Evolutionary conservation across 1,140 invertebrate genomes (phyloP).

Genomic region (Drosophila pandora): DNA sequence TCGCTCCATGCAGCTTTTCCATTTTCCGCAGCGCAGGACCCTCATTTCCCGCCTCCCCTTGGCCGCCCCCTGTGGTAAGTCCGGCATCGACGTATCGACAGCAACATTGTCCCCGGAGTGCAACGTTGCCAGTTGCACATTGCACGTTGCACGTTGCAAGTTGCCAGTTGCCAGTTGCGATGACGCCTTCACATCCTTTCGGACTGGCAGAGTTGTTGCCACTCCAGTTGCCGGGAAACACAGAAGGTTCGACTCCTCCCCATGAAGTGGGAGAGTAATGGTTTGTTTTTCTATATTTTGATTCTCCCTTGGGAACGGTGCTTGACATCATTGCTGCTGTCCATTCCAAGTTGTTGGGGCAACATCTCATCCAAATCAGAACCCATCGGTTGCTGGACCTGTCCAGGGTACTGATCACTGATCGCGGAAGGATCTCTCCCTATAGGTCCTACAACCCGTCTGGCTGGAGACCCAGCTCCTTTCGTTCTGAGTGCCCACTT

Average conservation of each 20-base stretch:
- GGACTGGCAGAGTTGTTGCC: slow-evolving; percentile 45
- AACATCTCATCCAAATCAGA: too few relatives aligned
- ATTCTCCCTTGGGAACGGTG: too few relatives aligned
- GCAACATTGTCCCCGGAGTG: slow-evolving; percentile 70
- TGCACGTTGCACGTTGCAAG: slow-evolving; percentile 25
- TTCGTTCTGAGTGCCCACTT: background rate
- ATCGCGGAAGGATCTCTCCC: too few relatives aligned
- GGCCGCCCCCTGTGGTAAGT: background rate
- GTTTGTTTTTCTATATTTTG: too few relatives aligned
- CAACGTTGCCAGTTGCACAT: slow-evolving; percentile 24
- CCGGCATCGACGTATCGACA: slow-evolving; percentile 65
- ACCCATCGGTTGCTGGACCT: background rate
- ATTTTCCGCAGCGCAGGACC: background rate
- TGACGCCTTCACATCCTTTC: slow-evolving; percentile 68
- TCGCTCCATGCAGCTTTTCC: background rate
- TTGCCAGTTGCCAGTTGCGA: slow-evolving; percentile 47
- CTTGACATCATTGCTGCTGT: too few relatives aligned
- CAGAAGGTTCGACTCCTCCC: too few relatives aligned
- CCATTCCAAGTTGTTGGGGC: too few relatives aligned
- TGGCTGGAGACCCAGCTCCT: slow-evolving; percentile 2
- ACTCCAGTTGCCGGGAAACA: slow-evolving; percentile 12
- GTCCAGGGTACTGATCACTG: too few relatives aligned
- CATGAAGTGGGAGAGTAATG: too few relatives aligned
- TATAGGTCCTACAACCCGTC: too few relatives aligned
- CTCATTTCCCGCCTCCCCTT: background rate